These are phyloP conservation scores for Bufo bufo DNA, from an alignment of 2,113 vertebrate genomes.

Conservation along the genomic window DNA sequence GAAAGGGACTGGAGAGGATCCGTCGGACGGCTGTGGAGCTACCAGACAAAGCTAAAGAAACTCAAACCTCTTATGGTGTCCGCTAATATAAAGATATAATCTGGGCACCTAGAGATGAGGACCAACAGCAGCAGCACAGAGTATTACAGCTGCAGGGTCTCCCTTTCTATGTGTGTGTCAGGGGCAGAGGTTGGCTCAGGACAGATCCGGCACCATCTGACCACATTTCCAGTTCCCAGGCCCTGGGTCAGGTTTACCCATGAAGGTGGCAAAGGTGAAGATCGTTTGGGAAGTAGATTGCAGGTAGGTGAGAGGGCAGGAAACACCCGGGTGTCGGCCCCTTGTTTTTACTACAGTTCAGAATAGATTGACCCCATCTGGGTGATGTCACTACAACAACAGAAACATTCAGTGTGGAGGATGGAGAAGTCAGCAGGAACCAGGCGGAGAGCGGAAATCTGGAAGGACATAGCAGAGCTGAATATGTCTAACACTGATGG, in stretches of 20 bases:
- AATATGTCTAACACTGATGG: background rate
- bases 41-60: too few species aligned
- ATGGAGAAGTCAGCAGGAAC: background rate
- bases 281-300: background rate
- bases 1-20: too few species aligned
- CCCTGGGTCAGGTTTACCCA: background rate
- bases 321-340: background rate
- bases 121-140: background rate
- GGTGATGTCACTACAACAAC: background rate
- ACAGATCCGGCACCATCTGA: background rate
- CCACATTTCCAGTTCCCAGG: conserved; percentile 10
- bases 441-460: background rate
- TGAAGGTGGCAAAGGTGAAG: conserved; percentile 6
- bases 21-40: too few species aligned
- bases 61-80: too few species aligned
- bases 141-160: background rate
- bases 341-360: background rate
- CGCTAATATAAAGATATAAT: too few species aligned
- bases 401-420: background rate
- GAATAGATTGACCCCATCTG: background rate
- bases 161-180: background rate
- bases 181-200: background rate
- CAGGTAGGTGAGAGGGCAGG: conserved; percentile 2
- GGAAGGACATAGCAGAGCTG: background rate
- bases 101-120: too few species aligned